These are phyloP conservation scores for Ramazzottius varieornatus DNA, from an alignment of 2,888 invertebrate genomes.

Conservation along the genomic window DNA sequence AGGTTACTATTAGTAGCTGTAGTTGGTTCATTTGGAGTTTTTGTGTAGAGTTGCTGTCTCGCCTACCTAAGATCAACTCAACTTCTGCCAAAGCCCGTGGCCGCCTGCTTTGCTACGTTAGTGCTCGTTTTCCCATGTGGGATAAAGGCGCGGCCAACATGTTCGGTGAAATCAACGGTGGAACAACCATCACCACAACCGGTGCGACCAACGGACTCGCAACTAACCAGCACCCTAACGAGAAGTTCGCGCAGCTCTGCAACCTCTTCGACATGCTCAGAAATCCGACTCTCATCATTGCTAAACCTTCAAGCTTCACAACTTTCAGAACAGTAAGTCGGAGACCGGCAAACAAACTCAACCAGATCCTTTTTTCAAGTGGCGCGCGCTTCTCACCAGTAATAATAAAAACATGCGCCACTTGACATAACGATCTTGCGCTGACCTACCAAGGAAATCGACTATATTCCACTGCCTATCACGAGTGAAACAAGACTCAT, in stretches of 20 bases:
- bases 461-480: too few relatives aligned
- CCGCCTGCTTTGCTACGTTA: not conserved
- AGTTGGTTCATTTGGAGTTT: too few relatives aligned
- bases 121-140: not conserved
- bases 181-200: not conserved
- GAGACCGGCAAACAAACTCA: too few relatives aligned
- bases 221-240: not conserved
- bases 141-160: slow-evolving; percentile 1
- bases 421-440: too few relatives aligned
- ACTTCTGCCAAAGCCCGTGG: not conserved
- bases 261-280: not conserved
- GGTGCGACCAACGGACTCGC: not conserved
- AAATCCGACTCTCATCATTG: not conserved
- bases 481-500: too few relatives aligned
- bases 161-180: not conserved
- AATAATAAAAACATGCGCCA: too few relatives aligned
- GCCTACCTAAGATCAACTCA: not conserved
- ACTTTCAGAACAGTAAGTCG: not conserved
- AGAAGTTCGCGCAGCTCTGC: not conserved
- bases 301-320: not conserved
- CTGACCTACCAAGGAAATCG: too few relatives aligned
- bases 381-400: too few relatives aligned
- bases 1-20: too few relatives aligned
- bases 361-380: too few relatives aligned
- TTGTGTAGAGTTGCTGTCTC: not conserved